A percentile compares a stretch with the other conserved stretches of the same genome.
Evolutionary conservation across 1,140 invertebrate genomes (phyloP).

Genomic region (Cydia strobilella): DNA sequence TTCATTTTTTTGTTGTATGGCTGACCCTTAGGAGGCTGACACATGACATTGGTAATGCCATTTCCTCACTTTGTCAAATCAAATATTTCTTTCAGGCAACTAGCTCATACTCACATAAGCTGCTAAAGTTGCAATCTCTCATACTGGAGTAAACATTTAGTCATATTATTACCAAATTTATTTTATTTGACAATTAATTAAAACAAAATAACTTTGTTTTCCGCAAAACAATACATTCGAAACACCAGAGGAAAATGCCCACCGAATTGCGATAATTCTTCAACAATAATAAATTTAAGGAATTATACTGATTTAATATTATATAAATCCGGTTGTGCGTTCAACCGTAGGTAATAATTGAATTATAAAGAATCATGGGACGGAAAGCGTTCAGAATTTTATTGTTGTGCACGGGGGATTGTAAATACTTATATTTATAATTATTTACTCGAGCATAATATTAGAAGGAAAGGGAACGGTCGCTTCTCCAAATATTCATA

Average conservation of each 20-base stretch:
- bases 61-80: no score
- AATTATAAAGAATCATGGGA: slow-evolving; percentile 1
- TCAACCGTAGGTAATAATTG: neutral
- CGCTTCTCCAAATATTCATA: no score
- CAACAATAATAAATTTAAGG: slow-evolving; percentile 8
- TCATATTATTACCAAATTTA: no score
- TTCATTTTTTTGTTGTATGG: no score
- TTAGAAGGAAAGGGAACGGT: no score
- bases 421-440: neutral
- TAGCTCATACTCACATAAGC: no score
- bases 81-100: no score
- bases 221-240: slow-evolving; percentile 2
- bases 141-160: no score
- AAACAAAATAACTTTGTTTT: neutral
- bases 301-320: neutral
- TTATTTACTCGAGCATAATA: neutral
- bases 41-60: no score
- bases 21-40: no score
- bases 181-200: no score
- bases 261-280: slow-evolving; percentile 3
- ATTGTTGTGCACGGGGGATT: neutral
- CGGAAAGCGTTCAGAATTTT: neutral
- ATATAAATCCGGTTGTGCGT: neutral
- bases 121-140: no score
- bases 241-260: neutral